Evolutionary conservation across 2,797 vertebrate genomes (phyloP).

Genomic region (Valencia hispanica): DNA sequence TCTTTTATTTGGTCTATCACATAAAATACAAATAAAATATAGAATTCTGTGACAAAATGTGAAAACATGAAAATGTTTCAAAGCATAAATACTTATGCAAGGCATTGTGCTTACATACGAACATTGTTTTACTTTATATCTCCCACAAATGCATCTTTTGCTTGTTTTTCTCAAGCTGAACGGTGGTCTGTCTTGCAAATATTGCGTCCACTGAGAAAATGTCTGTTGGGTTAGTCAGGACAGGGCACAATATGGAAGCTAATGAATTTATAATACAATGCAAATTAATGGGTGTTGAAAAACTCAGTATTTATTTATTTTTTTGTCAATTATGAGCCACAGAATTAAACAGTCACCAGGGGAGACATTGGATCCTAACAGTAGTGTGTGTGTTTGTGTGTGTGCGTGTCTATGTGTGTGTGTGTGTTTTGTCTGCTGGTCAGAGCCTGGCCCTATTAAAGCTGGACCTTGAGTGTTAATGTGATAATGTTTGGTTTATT

Average conservation of each 20-base stretch:
- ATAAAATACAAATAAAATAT: too few species aligned
- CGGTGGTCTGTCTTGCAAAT: slow-evolving; percentile 48
- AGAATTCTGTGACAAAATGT: too few species aligned
- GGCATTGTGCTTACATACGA: slow-evolving; percentile 24
- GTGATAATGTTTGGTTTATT: slow-evolving; percentile 74
- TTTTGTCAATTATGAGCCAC: slow-evolving; percentile 62
- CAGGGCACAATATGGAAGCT: slow-evolving; percentile 52
- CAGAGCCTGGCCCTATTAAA: slow-evolving; percentile 53
- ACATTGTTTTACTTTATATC: slow-evolving; percentile 20
- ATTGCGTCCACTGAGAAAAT: slow-evolving; percentile 51
- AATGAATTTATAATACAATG: slow-evolving; percentile 66
- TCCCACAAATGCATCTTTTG: slow-evolving; percentile 55
- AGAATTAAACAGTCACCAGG: slow-evolving; percentile 58
- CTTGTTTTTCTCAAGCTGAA: slow-evolving; percentile 51
- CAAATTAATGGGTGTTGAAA: slow-evolving; percentile 72
- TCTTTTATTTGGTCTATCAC: too few species aligned
- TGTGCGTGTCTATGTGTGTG: slow-evolving; percentile 11
- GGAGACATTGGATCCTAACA: slow-evolving; percentile 35
- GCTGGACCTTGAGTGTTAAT: slow-evolving; percentile 61
- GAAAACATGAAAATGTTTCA: too few species aligned
- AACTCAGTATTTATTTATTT: slow-evolving; percentile 69
- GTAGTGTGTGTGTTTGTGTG: not conserved
- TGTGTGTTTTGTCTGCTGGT: slow-evolving; percentile 32
- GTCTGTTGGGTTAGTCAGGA: slow-evolving; percentile 41
- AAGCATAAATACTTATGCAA: too few species aligned